phyloP scores from a whole-genome alignment of 2,113 vertebrate genomes.

The Pluvialis apricaria region DNA sequence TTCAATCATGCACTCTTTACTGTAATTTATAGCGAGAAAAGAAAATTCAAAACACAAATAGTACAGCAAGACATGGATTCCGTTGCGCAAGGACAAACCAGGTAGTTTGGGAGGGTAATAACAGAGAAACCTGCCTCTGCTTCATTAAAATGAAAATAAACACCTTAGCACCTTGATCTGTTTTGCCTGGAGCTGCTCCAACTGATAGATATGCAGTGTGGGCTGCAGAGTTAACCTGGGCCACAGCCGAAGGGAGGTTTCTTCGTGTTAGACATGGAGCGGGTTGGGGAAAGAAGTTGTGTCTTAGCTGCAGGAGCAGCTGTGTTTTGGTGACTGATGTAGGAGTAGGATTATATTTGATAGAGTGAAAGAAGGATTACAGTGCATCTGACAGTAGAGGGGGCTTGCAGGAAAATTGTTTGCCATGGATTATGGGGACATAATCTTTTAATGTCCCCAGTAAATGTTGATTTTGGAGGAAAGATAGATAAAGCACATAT shows the following conservation, averaged over 20 bases:
- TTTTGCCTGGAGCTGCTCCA: background rate
- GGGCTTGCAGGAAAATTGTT: slow-evolving; percentile 39
- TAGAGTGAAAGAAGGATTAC: slow-evolving; percentile 48
- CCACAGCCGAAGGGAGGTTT: background rate
- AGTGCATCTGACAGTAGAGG: slow-evolving; percentile 24
- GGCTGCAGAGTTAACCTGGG: background rate
- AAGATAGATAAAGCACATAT: background rate
- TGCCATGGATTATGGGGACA: background rate
- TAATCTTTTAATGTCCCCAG: slow-evolving; percentile 53
- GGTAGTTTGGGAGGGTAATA: background rate
- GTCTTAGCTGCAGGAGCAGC: background rate
- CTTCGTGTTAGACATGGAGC: background rate
- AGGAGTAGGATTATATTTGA: slow-evolving; percentile 33
- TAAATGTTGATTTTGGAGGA: slow-evolving; percentile 16
- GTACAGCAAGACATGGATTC: background rate
- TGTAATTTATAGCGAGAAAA: background rate
- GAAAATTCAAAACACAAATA: background rate
- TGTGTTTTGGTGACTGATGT: slow-evolving; percentile 22
- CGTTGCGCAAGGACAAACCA: background rate
- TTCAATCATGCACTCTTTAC: background rate
- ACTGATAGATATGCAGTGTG: background rate
- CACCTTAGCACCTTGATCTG: background rate
- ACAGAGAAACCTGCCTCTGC: background rate
- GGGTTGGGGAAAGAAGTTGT: background rate
- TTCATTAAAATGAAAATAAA: background rate